phyloP scores from a whole-genome alignment of 2,888 invertebrate genomes.

The Stenodera caucasica region DNA sequence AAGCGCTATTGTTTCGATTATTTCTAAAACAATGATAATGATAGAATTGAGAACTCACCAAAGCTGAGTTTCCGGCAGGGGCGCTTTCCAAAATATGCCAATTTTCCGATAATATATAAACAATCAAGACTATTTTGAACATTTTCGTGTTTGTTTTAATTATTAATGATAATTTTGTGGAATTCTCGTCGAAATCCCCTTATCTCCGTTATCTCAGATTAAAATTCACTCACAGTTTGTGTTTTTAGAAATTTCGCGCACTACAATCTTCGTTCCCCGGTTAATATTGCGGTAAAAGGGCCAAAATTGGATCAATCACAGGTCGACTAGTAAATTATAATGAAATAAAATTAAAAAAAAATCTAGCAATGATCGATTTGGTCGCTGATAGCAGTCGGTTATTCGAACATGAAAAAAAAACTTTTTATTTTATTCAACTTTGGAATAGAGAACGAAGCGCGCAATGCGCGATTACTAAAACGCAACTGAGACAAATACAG shows the following conservation, averaged over 20 bases:
- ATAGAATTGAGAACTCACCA: slow-evolving; percentile 16
- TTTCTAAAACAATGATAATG: neutral
- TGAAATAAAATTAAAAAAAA: neutral
- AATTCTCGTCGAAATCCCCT: neutral
- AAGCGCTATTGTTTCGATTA: neutral
- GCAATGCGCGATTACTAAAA: slow-evolving; percentile 6
- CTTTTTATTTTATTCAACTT: too few species aligned
- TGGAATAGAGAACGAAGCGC: neutral
- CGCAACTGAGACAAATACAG: slow-evolving; percentile 3
- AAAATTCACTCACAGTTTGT: too few species aligned
- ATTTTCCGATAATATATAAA: neutral
- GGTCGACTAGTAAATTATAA: neutral
- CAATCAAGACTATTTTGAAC: neutral
- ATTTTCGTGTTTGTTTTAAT: neutral
- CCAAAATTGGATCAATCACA: neutral
- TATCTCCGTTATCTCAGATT: neutral
- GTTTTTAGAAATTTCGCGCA: neutral
- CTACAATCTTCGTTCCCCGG: neutral
- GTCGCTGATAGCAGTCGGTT: too few species aligned
- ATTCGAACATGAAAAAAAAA: too few species aligned
- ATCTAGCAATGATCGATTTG: neutral
- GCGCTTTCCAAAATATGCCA: slow-evolving; percentile 14
- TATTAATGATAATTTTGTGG: too few species aligned
- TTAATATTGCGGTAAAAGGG: neutral
- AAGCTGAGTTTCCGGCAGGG: slow-evolving; percentile 17